Base-by-base conservation (phyloP, 2,797 vertebrate species). In the Falco berigora region DNA sequence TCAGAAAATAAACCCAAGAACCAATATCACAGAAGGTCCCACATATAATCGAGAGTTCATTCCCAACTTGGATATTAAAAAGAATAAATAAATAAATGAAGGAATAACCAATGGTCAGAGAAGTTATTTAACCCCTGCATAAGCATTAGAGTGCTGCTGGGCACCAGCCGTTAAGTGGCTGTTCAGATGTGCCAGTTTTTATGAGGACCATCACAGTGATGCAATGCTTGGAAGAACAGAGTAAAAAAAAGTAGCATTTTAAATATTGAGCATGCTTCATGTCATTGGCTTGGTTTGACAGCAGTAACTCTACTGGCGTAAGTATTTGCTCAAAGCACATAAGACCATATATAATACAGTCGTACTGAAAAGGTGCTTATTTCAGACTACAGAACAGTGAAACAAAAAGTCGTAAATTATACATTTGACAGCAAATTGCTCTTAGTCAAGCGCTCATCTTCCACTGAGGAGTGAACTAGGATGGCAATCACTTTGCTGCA, bases 91-190 rank as follows among this genome's bases (percentile, higher is more conserved):
- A 83, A 66, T 7, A 84, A 80, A 66, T 8, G 12, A 56, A 49
- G 44, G 69, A 68, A 74, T 38, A 91, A 81, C 21, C 40, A 79
- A 72, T 8, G 80, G 47, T 53, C 38, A 95, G 59, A 87, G 78
- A 67, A 95, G 67, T 77, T 87, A n/a, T 63, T 77, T 72, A 67
- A 78, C 24, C 69, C 84, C 75, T 88, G 97, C 87, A 94, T 95
- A 92, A 98, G 92, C 59, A 50, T 85, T 28, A 97, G 98, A 73
- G 98, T 92, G 92, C 98, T 94, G 94, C 98, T 91, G 94, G 96
- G 97, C 95, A 90, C 86, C 96, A 96, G 95, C 98, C 96, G 94
- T 97, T 46, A 97, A 98, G 97, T 98, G 98, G 97, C 95, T 97
- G 91, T 73, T 91, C 68, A 47, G 71, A 72, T 61, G 86, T 78